Conservation (phyloP, 2,113 vertebrate genomes). For the Tricholaema leucomelas region DNA sequence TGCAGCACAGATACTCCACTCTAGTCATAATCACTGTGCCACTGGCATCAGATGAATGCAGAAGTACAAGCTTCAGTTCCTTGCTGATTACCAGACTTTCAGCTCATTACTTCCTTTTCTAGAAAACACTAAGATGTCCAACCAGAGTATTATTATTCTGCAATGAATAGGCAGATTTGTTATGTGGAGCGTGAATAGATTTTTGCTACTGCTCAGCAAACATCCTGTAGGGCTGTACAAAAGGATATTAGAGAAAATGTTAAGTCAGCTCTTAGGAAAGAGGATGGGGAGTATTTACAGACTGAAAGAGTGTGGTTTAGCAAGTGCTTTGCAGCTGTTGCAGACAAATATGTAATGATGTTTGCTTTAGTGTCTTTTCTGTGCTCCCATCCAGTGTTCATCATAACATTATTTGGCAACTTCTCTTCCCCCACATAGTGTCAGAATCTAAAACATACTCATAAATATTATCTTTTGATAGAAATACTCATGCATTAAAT, state of each 20-base stretch:
- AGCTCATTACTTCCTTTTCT: constrained; percentile 18
- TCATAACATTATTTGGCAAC: not conserved
- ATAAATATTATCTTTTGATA: not conserved
- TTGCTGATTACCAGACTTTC: constrained; percentile 42
- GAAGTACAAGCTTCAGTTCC: constrained; percentile 29
- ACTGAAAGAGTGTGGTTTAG: not conserved
- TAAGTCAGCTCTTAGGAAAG: constrained; percentile 36
- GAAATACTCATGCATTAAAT: not conserved
- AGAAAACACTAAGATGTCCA: constrained; percentile 18
- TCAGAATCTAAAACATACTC: too few species aligned
- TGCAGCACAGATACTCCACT: not conserved
- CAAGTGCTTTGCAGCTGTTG: not conserved
- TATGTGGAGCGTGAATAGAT: not conserved
- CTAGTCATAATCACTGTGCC: not conserved
- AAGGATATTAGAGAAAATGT: not conserved
- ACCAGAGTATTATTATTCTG: constrained; percentile 16
- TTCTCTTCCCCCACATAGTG: not conserved
- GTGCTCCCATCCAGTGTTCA: not conserved
- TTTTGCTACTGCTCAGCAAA: constrained; percentile 45
- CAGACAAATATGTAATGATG: not conserved
- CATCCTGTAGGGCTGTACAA: not conserved
- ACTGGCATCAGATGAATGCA: constrained; percentile 4
- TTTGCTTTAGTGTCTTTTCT: not conserved
- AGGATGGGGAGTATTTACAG: not conserved
- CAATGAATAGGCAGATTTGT: constrained; percentile 37